phyloP scores from a whole-genome alignment of 1,140 invertebrate species.

The Pinna nobilis region DNA sequence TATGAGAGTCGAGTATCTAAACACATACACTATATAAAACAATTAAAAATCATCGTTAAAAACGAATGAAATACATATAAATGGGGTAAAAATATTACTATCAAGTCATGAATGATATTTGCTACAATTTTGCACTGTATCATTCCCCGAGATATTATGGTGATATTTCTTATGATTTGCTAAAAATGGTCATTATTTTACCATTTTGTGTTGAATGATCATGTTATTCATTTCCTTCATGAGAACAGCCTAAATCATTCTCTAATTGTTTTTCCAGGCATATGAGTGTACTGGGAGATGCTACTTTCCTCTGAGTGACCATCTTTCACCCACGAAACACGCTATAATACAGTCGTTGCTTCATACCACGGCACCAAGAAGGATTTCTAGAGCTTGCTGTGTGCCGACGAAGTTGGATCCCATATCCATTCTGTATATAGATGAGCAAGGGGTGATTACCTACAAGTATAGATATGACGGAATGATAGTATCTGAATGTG shows the following conservation, averaged over 20 bases:
- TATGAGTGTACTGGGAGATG: slow-evolving; percentile 96
- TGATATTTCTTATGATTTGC: neutral
- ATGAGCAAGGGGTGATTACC: slow-evolving; percentile 80
- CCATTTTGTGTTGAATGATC: no score
- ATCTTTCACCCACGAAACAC: slow-evolving; percentile 98
- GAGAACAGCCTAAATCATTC: no score
- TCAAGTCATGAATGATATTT: neutral
- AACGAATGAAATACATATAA: no score
- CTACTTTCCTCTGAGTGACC: slow-evolving; percentile 91
- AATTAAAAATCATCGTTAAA: no score
- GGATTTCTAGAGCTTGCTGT: slow-evolving; percentile 80
- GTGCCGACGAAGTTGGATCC: slow-evolving; percentile 80
- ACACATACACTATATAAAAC: no score
- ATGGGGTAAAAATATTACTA: neutral
- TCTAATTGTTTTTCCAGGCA: slow-evolving; percentile 76
- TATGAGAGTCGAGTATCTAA: no score
- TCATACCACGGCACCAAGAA: slow-evolving; percentile 89
- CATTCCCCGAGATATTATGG: neutral
- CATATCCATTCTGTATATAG: slow-evolving; percentile 80
- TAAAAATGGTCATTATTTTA: neutral
- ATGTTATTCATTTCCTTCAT: no score
- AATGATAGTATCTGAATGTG: slow-evolving; percentile 82
- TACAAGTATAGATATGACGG: slow-evolving; percentile 79
- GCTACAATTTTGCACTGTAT: neutral
- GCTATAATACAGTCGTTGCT: slow-evolving; percentile 97